Percentiles rank a stretch among this genome's conserved stretches.
These are phyloP conservation scores for Cremastinae sp. DNA, from an alignment of 2,888 invertebrate species.

Conservation along the genomic window DNA sequence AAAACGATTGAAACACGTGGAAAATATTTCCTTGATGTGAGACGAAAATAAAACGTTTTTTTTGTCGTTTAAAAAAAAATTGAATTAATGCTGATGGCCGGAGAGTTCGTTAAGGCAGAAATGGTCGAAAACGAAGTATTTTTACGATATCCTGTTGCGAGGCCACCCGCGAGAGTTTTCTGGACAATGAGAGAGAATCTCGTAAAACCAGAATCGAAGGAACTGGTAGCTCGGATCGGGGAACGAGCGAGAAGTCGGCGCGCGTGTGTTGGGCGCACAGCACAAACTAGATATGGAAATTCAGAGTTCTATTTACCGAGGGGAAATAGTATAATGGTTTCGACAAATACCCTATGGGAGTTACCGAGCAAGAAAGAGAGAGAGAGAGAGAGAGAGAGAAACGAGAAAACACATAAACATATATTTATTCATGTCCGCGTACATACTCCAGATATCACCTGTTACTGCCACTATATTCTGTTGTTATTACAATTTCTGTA, in stretches of 20 bases:
- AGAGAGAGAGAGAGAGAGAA: conserved; percentile 38
- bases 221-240: conserved; percentile 6
- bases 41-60: no score
- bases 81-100: not conserved
- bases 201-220: conserved; percentile 24
- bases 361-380: conserved; percentile 39
- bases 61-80: not conserved
- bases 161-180: conserved; percentile 35
- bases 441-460: conserved; percentile 45
- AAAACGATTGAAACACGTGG: no score
- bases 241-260: conserved; percentile 25
- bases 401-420: conserved; percentile 21
- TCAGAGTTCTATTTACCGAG: conserved; percentile 49
- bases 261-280: not conserved
- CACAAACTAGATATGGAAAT: conserved; percentile 58
- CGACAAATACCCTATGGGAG: conserved; percentile 55
- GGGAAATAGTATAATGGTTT: conserved; percentile 57
- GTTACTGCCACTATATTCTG: conserved; percentile 44
- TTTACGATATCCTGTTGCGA: conserved; percentile 22
- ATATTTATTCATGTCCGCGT: not conserved
- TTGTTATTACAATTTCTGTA: conserved; percentile 36
- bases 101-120: conserved; percentile 17
- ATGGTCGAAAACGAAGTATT: conserved; percentile 37
- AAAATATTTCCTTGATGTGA: no score
- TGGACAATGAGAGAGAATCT: conserved; percentile 41